Conservation (phyloP, 2,888 invertebrate genomes). For the Athalia circularis region DNA sequence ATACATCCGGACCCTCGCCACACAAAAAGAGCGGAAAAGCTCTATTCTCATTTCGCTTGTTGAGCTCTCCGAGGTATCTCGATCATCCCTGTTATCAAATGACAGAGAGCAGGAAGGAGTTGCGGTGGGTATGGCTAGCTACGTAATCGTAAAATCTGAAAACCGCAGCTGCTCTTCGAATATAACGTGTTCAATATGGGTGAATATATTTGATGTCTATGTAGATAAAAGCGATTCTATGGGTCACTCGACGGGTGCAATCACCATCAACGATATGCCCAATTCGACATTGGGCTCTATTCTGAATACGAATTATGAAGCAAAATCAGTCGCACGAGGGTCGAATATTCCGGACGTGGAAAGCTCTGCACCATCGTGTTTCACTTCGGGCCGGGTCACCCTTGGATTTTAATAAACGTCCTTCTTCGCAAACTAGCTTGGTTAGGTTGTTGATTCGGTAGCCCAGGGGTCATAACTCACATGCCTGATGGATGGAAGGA, state of each 20-base stretch:
- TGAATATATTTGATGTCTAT: background rate
- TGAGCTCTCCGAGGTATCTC: background rate
- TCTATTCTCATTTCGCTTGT: background rate
- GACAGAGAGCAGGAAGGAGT: background rate
- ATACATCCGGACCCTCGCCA: no score
- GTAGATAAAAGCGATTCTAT: constrained; percentile 5
- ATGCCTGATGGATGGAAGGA: background rate
- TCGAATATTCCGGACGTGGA: no score
- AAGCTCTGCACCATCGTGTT: no score
- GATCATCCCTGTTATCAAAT: background rate
- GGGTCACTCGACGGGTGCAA: constrained; percentile 8
- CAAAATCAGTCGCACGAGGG: no score
- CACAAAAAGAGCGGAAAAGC: no score
- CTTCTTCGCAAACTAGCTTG: background rate
- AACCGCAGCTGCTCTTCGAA: constrained; percentile 55
- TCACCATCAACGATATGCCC: constrained; percentile 20
- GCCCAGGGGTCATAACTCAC: background rate
- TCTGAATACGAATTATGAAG: background rate
- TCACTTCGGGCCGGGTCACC: no score
- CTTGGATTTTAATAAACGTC: constrained; percentile 16
- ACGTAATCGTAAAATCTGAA: constrained; percentile 64
- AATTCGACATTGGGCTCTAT: constrained; percentile 6
- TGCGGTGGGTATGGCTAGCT: constrained; percentile 45
- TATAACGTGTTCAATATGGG: constrained; percentile 47
- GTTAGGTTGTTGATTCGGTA: background rate